Conservation (phyloP, 2,113 vertebrate species). For the Rhabdomys dilectus region DNA sequence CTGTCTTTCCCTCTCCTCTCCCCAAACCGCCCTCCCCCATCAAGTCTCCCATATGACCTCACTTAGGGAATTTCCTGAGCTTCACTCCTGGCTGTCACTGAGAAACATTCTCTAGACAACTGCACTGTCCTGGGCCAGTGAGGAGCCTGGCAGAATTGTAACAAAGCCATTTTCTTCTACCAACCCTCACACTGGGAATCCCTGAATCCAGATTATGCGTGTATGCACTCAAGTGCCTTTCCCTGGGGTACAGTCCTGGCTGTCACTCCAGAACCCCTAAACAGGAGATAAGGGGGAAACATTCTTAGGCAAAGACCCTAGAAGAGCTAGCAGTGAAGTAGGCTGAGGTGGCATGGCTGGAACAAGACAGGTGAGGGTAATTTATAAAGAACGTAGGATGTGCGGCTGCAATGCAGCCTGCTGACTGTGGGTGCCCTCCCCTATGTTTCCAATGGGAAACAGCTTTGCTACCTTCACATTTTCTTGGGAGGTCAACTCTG, state of each 20-base stretch:
- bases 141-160: background rate
- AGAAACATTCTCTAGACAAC: background rate
- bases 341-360: rapidly evolving
- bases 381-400: too few relatives aligned
- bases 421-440: too few relatives aligned
- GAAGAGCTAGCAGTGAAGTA: background rate
- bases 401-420: background rate
- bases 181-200: background rate
- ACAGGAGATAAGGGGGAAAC: rapidly evolving
- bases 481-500: background rate
- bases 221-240: background rate
- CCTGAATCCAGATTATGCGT: background rate
- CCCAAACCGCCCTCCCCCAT: background rate
- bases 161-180: background rate
- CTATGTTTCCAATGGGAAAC: rapidly evolving
- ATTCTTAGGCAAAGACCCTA: background rate
- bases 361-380: rapidly evolving
- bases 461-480: background rate
- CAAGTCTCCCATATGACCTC: background rate
- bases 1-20: too few relatives aligned
- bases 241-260: background rate
- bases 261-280: background rate
- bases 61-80: background rate
- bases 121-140: background rate
- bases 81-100: rapidly evolving